Conservation (phyloP, 2,113 vertebrate genomes). For the Chiloscyllium plagiosum region DNA sequence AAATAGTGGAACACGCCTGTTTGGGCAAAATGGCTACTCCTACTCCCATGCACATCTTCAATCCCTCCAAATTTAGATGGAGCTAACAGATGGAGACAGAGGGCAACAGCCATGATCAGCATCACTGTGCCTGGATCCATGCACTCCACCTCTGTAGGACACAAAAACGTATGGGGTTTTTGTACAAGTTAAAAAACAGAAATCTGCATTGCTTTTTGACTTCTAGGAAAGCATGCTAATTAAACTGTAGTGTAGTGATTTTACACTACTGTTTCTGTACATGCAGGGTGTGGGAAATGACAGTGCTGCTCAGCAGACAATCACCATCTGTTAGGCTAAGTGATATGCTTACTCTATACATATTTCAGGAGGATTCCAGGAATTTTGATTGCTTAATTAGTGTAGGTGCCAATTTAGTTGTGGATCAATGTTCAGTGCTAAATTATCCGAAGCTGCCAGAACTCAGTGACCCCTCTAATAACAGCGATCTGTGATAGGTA, state of each 20-base stretch:
- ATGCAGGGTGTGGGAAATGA: not conserved
- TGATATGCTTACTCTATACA: not conserved
- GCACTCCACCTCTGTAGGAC: no score
- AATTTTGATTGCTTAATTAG: constrained; percentile 31
- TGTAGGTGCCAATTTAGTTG: constrained; percentile 11
- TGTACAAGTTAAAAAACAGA: not conserved
- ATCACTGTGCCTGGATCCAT: no score
- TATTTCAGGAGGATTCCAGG: constrained; percentile 5
- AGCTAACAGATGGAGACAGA: no score
- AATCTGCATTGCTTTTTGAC: not conserved
- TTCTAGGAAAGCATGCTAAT: not conserved
- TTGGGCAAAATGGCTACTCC: no score
- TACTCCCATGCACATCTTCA: no score
- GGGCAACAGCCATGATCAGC: no score
- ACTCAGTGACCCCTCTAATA: constrained; percentile 2
- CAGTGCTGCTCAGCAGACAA: constrained; percentile 11
- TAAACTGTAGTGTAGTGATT: not conserved
- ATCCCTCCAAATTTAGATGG: no score
- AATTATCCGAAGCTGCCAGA: not conserved
- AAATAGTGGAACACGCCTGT: no score
- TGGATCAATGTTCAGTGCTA: not conserved
- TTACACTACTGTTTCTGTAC: not conserved
- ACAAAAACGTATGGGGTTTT: not conserved
- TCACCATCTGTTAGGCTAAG: constrained; percentile 17
- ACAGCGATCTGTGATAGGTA: not conserved